Percentiles rank a stretch among this genome's conserved stretches.
Evolutionary conservation across 2,113 vertebrate genomes (phyloP).

Genomic region (Mesembrinibis cayennensis): DNA sequence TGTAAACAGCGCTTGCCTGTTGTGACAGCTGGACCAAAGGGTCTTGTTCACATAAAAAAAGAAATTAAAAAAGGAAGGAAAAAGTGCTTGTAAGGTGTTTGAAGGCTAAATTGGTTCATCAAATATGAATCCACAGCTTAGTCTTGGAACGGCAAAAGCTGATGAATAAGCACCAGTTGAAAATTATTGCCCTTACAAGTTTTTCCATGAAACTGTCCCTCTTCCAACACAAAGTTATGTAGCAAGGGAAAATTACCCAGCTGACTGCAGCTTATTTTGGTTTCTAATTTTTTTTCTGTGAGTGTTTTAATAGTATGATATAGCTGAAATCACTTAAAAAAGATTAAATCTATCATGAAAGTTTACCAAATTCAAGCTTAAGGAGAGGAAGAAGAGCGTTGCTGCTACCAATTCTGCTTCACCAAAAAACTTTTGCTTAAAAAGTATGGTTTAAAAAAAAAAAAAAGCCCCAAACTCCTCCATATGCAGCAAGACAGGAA

Average conservation of each 20-base stretch:
- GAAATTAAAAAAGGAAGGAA: background rate
- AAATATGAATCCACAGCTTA: background rate
- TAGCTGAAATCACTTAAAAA: background rate
- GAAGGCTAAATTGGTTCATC: background rate
- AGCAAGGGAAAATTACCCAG: background rate
- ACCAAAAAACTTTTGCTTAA: background rate
- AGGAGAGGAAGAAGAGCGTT: background rate
- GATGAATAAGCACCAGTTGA: background rate
- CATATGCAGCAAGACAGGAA: background rate
- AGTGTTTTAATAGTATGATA: background rate
- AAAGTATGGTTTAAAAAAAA: background rate
- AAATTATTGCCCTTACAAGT: background rate
- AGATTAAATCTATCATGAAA: background rate
- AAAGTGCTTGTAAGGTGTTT: background rate
- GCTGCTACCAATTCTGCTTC: background rate
- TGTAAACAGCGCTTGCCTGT: background rate
- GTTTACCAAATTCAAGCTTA: background rate
- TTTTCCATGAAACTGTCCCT: background rate
- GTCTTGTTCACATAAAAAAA: background rate
- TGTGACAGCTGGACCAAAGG: conserved; percentile 30
- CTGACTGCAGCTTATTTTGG: background rate
- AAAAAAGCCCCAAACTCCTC: background rate
- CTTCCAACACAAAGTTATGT: background rate
- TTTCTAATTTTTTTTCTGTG: background rate
- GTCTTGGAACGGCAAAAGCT: background rate